phyloP scores from a whole-genome alignment of 2,797 vertebrate genomes.

The Acanthornis magna region DNA sequence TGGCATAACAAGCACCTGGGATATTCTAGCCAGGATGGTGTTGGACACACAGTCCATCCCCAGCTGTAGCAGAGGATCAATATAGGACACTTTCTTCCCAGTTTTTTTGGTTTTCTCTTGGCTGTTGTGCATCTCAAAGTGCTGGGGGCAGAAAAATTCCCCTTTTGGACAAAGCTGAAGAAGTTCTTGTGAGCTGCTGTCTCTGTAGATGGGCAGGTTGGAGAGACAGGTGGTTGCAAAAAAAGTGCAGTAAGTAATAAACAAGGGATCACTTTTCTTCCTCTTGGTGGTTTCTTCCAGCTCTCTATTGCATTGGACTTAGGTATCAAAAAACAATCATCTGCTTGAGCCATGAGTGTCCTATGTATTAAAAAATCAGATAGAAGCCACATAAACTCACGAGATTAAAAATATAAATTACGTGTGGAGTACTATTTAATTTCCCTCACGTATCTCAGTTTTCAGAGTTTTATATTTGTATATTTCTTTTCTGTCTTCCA shows the following conservation, averaged over 20 bases:
- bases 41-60: neutral
- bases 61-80: neutral
- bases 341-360: neutral
- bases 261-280: neutral
- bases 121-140: neutral
- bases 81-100: neutral
- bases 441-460: neutral
- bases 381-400: neutral
- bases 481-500: neutral
- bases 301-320: neutral
- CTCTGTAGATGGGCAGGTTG: neutral
- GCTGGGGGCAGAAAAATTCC: neutral
- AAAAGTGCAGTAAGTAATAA: neutral
- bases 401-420: neutral
- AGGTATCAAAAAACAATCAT: neutral
- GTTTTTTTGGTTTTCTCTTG: neutral
- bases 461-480: neutral
- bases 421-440: neutral
- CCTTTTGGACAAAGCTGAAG: neutral
- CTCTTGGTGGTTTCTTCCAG: neutral
- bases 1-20: neutral
- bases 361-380: neutral
- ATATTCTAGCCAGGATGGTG: neutral
- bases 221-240: neutral
- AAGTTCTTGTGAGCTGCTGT: neutral